phyloP scores from a whole-genome alignment of 2,888 invertebrate genomes.

The Atherix ibis region DNA sequence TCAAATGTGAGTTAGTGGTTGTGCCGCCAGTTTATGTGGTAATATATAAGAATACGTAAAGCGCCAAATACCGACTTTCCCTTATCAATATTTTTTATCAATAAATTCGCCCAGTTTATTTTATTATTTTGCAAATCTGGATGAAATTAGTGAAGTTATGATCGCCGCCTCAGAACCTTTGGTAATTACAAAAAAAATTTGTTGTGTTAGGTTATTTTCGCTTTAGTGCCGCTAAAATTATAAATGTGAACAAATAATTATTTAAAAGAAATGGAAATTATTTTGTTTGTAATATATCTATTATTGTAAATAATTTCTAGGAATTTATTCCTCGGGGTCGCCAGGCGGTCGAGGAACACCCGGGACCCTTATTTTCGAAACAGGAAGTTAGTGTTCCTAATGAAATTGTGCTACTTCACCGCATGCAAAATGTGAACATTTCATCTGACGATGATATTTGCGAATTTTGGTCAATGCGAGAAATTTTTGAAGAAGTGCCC shows the following conservation, averaged over 20 bases:
- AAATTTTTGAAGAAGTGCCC: conserved; percentile 38
- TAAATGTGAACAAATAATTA: too few species aligned
- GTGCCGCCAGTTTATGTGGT: too few species aligned
- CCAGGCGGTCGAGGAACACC: conserved; percentile 60
- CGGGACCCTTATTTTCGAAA: conserved; percentile 45
- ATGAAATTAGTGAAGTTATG: conserved; percentile 68
- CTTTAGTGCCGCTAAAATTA: too few species aligned
- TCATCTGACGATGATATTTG: conserved; percentile 37
- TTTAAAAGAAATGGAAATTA: too few species aligned
- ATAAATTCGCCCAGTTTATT: conserved; percentile 1
- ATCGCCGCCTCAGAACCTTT: conserved; percentile 83
- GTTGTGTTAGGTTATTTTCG: neutral
- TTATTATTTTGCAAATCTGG: conserved; percentile 56
- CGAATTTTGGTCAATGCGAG: conserved; percentile 43
- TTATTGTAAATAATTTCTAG: conserved; percentile 37
- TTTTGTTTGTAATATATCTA: too few species aligned
- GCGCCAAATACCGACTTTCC: too few species aligned
- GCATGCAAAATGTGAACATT: conserved; percentile 61
- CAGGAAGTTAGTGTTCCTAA: conserved; percentile 32
- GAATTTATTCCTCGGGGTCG: conserved; percentile 82
- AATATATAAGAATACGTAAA: too few species aligned
- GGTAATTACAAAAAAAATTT: conserved; percentile 35
- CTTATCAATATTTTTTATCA: too few species aligned
- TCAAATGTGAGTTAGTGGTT: too few species aligned
- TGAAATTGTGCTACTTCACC: conserved; percentile 52